phyloP scores from a whole-genome alignment of 2,113 vertebrate species.

The Aptenodytes patagonicus region DNA sequence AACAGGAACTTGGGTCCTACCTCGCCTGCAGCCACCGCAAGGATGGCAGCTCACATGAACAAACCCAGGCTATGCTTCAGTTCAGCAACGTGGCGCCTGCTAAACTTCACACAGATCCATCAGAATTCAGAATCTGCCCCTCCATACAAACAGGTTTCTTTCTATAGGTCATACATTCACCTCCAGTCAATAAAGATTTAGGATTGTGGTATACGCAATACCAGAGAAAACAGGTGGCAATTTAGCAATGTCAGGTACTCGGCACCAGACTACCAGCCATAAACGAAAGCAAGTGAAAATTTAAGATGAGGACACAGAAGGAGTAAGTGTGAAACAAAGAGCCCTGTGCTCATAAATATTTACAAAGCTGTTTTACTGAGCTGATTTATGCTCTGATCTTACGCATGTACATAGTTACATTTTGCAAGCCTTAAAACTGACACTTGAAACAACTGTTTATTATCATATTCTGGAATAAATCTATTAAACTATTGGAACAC shows the following conservation, averaged over 20 bases:
- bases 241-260: conserved; percentile 6
- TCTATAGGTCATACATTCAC: not conserved
- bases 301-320: not conserved
- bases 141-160: not conserved
- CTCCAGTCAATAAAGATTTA: conserved; percentile 22
- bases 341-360: conserved; percentile 39
- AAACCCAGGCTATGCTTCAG: not conserved
- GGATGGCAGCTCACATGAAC: not conserved
- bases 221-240: conserved; percentile 3
- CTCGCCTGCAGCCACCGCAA: accelerated
- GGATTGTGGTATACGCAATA: not conserved
- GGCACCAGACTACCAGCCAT: not conserved
- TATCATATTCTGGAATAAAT: conserved; percentile 25
- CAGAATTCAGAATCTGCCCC: not conserved
- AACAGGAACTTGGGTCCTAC: not conserved
- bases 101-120: not conserved
- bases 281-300: conserved; percentile 9
- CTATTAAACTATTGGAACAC: conserved; percentile 18
- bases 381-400: conserved; percentile 15
- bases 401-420: conserved; percentile 1
- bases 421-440: conserved; percentile 38
- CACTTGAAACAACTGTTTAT: not conserved
- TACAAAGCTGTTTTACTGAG: not conserved
- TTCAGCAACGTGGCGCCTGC: not conserved
- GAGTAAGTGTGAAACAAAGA: not conserved